A percentile compares a stretch with the other conserved stretches of the same genome.
These are phyloP conservation scores for Enteromius mattozi DNA, from an alignment of 2,797 vertebrate species.

Conservation along the genomic window DNA sequence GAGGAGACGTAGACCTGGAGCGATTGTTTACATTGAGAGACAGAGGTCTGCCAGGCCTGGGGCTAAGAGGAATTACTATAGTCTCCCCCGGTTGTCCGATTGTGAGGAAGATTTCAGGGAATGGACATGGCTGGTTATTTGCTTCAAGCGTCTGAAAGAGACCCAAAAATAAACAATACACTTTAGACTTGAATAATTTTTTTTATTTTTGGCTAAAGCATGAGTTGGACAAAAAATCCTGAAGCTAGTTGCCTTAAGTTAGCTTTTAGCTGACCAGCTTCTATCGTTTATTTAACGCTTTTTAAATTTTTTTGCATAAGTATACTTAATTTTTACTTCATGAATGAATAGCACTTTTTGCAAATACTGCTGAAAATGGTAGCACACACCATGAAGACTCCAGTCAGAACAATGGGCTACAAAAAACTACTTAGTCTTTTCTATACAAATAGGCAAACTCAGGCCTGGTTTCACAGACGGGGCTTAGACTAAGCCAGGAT, in stretches of 20 bases:
- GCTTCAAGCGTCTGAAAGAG: slow-evolving; percentile 62
- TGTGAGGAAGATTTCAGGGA: slow-evolving; percentile 77
- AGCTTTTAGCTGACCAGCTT: background rate
- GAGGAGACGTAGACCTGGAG: slow-evolving; percentile 50
- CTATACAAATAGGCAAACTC: background rate
- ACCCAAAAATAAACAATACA: slow-evolving; percentile 12
- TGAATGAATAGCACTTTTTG: background rate
- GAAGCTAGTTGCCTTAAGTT: background rate
- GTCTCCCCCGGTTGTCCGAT: slow-evolving; percentile 74
- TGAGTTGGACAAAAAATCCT: background rate
- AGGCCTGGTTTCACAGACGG: background rate
- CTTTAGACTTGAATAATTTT: background rate
- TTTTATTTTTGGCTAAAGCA: background rate
- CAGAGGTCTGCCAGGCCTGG: slow-evolving; percentile 63
- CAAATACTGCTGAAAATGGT: background rate
- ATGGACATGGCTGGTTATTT: slow-evolving; percentile 56
- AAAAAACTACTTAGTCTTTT: background rate
- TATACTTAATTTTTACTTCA: background rate
- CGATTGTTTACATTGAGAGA: slow-evolving; percentile 67
- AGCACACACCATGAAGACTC: background rate
- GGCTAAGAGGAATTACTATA: slow-evolving; percentile 72
- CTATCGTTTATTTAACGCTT: background rate
- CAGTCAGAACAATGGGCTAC: background rate
- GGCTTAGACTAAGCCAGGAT: no score
- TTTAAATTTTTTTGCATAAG: background rate